Evolutionary conservation across 2,888 invertebrate species (phyloP), one percentile per base, ranked within the genome.

Genomic region (Epinotia ramella): DNA sequence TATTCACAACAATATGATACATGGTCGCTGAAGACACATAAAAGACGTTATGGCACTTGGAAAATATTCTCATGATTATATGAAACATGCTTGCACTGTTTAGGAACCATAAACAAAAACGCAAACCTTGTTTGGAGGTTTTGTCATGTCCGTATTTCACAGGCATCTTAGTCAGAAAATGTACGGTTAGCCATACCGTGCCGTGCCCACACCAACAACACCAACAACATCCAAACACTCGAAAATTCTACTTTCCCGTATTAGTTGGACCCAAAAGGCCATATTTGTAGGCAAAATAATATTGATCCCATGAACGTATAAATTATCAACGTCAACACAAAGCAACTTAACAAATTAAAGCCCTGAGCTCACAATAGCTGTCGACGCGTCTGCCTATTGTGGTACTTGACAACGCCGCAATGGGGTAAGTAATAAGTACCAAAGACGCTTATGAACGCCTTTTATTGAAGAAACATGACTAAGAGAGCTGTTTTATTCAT

Each of bases 281-380:
- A 49, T 49, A 49, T 5, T 16, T 1, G 13, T 4, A 49, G 16
- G 3, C 5, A 16, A 6, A 16, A 6, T 53, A 7, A n/a, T n/a
- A 6, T 53, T n/a, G 53, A n/a, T 53, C n/a, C 16, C n/a, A 53
- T 4, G 63, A 4, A 20, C 63, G 20, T 64, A 24, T 66, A 62
- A 71, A 71, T 75, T 59, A 60, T 69, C 60, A 60, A 63, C 73
- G 64, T 79, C 77, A 76, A 81, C 73, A 86, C 84, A 85, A 86
- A 82, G 77, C 79, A 66, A 78, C 80, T 79, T 80, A 84, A 84
- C 85, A 85, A 87, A 87, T 87, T 84, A 81, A 84, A 84, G 60
- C 71, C 80, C 81, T 78, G 80, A 79, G 77, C 77, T 77, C 79
- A 81, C 83, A 84, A 84, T 83, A 78, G 79, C 76, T 77, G 77